Conservation (phyloP, 2,797 vertebrate species). For the Phataginus tricuspis region DNA sequence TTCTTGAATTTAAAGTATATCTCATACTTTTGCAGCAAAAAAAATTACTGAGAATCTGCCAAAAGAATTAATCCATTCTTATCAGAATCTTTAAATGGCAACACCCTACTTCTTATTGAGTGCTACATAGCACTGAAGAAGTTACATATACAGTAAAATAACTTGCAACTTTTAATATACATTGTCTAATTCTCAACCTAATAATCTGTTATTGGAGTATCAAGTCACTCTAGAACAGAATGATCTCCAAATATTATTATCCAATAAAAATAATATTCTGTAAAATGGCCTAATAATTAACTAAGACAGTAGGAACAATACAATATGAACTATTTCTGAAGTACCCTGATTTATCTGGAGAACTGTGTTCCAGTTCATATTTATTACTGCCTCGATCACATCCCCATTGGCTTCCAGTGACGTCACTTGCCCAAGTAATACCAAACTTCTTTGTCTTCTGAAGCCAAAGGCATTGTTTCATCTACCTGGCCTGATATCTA, state of each 20-base stretch:
- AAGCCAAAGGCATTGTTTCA: not conserved
- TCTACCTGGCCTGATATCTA: not conserved
- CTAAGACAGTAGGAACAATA: not conserved
- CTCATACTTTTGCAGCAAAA: slow-evolving; percentile 74
- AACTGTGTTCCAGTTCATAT: not conserved
- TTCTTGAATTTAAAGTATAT: slow-evolving; percentile 80
- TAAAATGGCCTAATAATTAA: not conserved
- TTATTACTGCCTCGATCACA: not conserved
- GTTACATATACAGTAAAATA: slow-evolving; percentile 40
- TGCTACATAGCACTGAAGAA: slow-evolving; percentile 54
- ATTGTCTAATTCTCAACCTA: slow-evolving; percentile 66
- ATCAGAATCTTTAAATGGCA: slow-evolving; percentile 76
- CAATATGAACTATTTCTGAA: not conserved
- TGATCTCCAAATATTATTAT: not conserved
- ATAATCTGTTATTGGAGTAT: slow-evolving; percentile 49
- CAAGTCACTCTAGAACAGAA: not conserved
- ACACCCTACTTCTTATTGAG: slow-evolving; percentile 73
- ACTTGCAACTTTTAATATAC: slow-evolving; percentile 63
- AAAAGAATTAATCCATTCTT: slow-evolving; percentile 74
- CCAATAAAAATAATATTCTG: not conserved
- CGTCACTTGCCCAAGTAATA: not conserved
- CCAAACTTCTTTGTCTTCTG: not conserved
- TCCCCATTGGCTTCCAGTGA: not conserved
- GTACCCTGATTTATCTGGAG: not conserved
- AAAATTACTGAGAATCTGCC: slow-evolving; percentile 79